Conservation (phyloP, 2,797 vertebrate genomes). For the Tinamus major region DNA sequence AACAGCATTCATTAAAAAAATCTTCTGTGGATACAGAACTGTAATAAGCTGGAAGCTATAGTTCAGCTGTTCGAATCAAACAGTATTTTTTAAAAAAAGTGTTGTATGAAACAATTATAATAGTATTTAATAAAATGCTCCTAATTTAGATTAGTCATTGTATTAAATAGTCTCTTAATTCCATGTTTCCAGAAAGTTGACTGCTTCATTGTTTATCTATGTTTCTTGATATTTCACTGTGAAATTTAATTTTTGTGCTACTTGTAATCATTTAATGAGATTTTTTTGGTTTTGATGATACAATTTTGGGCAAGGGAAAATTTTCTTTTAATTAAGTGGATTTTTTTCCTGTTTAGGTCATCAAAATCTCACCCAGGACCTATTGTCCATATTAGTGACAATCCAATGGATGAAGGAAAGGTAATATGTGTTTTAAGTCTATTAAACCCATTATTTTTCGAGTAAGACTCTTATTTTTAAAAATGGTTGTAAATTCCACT, state of each 20-base stretch:
- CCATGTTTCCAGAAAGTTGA: not conserved
- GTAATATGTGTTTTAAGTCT: constrained; percentile 74
- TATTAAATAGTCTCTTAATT: not conserved
- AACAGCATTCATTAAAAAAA: too few species aligned
- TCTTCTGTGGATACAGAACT: not conserved
- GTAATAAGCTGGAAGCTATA: not conserved
- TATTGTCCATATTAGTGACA: constrained; percentile 98
- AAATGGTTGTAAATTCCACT: not conserved
- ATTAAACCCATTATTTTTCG: not conserved
- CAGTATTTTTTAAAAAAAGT: too few species aligned
- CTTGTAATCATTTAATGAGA: not conserved
- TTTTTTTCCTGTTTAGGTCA: constrained; percentile 83
- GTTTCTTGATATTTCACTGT: not conserved
- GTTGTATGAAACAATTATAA: not conserved
- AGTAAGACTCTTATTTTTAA: not conserved
- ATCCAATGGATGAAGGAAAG: constrained; percentile 99
- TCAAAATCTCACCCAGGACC: constrained; percentile 97
- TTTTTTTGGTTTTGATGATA: not conserved
- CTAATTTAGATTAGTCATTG: not conserved
- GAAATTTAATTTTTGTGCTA: not conserved
- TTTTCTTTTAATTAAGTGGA: not conserved
- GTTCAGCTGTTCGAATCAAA: not conserved
- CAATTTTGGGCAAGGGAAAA: not conserved
- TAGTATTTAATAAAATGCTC: not conserved
- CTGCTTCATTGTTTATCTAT: not conserved